A percentile compares a stretch with the other conserved stretches of the same genome.
Evolutionary conservation across 2,797 vertebrate species (phyloP).

Genomic region (Halcyon chelicuti): DNA sequence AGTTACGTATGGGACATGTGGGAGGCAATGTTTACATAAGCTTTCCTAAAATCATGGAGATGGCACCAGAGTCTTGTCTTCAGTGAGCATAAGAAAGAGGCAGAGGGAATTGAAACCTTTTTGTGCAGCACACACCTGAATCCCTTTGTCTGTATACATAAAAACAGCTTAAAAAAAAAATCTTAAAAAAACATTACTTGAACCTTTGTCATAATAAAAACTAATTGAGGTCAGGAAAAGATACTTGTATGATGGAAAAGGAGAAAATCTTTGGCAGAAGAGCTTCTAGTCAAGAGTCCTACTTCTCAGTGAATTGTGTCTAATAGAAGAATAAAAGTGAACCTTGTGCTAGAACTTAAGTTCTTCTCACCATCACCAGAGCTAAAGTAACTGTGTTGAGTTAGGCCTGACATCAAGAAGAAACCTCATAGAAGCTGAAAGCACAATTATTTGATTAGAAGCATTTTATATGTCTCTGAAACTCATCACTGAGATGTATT

Average conservation of each 20-base stretch:
- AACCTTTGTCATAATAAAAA: not conserved
- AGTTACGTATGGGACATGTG: not conserved
- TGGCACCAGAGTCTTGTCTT: not conserved
- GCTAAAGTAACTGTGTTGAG: not conserved
- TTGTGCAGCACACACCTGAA: not conserved
- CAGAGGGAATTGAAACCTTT: not conserved
- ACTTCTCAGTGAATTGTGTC: not conserved
- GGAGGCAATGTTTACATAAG: not conserved
- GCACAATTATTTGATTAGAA: not conserved
- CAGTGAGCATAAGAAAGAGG: not conserved
- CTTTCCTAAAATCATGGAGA: not conserved
- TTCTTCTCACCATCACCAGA: not conserved
- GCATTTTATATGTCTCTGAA: not conserved
- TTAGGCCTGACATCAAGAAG: not conserved
- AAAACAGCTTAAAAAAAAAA: not conserved
- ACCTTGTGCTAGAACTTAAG: not conserved
- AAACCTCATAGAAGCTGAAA: not conserved
- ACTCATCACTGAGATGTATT: not conserved
- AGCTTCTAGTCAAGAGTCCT: not conserved
- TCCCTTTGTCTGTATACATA: not conserved
- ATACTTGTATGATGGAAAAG: not conserved
- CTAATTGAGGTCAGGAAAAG: not conserved
- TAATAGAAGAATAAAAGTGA: not conserved
- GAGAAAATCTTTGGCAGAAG: not conserved
- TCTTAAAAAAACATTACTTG: not conserved